Evolutionary conservation across 2,113 vertebrate species (phyloP), one percentile per base, ranked within the genome.

Genomic region (Arenaria interpres): DNA sequence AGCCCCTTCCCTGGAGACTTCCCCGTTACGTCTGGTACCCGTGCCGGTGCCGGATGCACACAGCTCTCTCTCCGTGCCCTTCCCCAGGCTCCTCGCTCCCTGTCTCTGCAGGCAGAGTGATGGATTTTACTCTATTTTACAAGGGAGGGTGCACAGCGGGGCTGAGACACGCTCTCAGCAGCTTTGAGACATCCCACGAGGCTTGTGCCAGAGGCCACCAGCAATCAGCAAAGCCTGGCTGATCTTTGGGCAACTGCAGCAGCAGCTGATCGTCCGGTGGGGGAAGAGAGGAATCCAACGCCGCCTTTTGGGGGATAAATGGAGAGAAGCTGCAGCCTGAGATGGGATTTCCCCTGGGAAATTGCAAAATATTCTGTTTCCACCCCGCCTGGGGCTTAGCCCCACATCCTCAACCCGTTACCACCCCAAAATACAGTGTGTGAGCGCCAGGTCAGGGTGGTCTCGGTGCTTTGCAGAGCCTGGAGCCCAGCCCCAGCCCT

Each of bases 231-330:
- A 63, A 81, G 41, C 85, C 37, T 17, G 50, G 23, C 60, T 71
- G 69, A 32, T 35, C 66, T 35, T 32, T n/a, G 85, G 74, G 62
- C 81, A 57, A 1, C 16, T 27, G 59, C 82, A 76, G 56, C 75
- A 37, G 73, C 2, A 1, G 59, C 59, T 1, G 5, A 9, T 51
- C 54, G 2, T 5, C 11, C 1, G 37, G 25, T 1, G 0, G 19
- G 78, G 46, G 30, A 24, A 17, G n/a, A 35, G 64, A 39, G 60
- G 9, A 51, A 30, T 33, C 32, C 67, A 16, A 20, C 0, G 2
- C 32, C 1, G 21, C 62, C 20, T 46, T 46, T 20, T 45, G 19
- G 41, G 84, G 48, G 41, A 39, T 48, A 57, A 57, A 48, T 14
- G 14, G 51, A 60, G 19, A 51, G 62, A 54, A 73, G 33, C 53